Evolutionary conservation across 2,113 vertebrate species (phyloP).

Genomic region (Phainopepla nitens): DNA sequence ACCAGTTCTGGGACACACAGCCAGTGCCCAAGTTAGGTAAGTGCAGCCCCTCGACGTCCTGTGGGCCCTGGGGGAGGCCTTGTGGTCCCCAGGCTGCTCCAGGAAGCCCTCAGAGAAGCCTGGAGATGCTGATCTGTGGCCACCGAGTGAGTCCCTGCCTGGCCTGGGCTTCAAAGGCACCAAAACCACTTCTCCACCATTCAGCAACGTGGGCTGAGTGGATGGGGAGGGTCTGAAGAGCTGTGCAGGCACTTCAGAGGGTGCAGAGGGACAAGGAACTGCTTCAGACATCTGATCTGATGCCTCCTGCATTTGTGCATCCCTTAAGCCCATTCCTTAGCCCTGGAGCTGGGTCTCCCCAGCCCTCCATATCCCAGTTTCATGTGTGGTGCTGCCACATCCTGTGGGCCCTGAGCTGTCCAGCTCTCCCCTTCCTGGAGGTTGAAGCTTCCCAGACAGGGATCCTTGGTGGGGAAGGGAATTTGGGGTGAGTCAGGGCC

Average conservation of each 20-base stretch:
- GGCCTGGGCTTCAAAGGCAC: neutral
- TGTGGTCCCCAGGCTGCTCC: neutral
- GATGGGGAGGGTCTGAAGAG: neutral
- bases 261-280: accelerated
- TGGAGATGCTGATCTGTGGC: neutral
- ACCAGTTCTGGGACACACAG: conserved; percentile 99
- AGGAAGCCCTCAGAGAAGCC: neutral
- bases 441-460: neutral
- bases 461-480: neutral
- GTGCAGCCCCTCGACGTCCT: neutral
- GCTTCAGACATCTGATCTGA: neutral
- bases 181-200: neutral
- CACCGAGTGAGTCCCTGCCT: neutral
- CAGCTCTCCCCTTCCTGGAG: neutral
- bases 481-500: accelerated
- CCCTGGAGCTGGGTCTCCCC: neutral
- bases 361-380: neutral
- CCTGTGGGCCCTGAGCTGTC: neutral
- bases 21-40: conserved; percentile 95
- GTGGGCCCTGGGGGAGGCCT: neutral
- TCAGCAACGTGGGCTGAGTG: accelerated
- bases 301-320: neutral
- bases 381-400: neutral
- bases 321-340: neutral
- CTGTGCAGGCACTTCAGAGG: neutral